A percentile compares a stretch with the other conserved stretches of the same genome.
These are phyloP conservation scores for Orchestia grillus DNA, from an alignment of 1,140 invertebrate genomes.

Conservation along the genomic window DNA sequence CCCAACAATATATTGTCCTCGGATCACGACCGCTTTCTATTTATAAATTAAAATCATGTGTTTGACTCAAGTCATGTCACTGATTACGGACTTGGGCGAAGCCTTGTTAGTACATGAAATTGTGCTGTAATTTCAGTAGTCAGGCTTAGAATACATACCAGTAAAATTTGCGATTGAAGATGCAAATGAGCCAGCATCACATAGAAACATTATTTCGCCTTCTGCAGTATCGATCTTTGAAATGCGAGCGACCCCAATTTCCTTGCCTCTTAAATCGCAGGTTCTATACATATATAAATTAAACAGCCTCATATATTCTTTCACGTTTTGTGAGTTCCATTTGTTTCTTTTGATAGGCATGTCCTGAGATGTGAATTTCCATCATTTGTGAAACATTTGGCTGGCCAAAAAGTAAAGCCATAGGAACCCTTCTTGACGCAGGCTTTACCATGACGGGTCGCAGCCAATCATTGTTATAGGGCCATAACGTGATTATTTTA, in stretches of 20 bases:
- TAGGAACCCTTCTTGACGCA: neutral
- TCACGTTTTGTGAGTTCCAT: neutral
- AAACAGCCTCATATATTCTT: neutral
- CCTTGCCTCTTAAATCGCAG: neutral
- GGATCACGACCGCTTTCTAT: neutral
- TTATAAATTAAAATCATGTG: neutral
- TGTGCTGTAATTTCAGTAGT: no score
- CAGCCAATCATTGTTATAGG: slow-evolving; percentile 34
- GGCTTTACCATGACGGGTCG: neutral
- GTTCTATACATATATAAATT: neutral
- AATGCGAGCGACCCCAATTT: neutral
- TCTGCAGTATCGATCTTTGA: neutral
- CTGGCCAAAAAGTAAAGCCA: neutral
- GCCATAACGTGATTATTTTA: slow-evolving; percentile 51
- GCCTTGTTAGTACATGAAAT: neutral
- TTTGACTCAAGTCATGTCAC: neutral
- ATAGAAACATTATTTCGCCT: neutral
- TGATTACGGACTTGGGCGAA: neutral
- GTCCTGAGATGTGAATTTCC: neutral
- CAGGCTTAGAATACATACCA: no score
- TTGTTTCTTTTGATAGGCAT: neutral
- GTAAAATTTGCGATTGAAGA: no score
- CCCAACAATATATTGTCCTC: neutral
- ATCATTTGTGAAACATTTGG: neutral
- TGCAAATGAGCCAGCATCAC: neutral